Evolutionary conservation across 2,113 vertebrate genomes (phyloP), one percentile per base, ranked within the genome.

Genomic region (Octodon degus): DNA sequence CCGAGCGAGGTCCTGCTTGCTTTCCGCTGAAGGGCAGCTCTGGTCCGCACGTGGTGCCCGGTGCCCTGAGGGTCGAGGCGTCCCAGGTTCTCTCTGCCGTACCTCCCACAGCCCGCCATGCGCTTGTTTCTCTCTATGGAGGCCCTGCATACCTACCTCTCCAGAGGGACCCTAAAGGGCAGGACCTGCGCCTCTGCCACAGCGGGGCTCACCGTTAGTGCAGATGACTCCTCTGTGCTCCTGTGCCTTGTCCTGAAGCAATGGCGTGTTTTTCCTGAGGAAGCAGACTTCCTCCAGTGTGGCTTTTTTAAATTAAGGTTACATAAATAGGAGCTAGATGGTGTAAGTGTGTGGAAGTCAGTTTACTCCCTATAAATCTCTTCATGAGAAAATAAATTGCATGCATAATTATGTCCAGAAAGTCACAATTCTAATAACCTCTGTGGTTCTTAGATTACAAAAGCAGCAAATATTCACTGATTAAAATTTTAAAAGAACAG

Each of bases 401-500:
- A 19, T 90, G 47, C 25, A 83, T 94, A 85, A 55, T 55, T 85
- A 72, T 89, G 34, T 72, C 65, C 14, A 82, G 67, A 93, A 95
- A 91, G 43, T 86, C 30, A 95, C 90, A 88, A 60, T 65, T 91
- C 84, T 91, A 81, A 50, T 93, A 81, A 80, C 34, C 11, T 90
- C 47, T 76, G 24, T 22, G 22, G 92, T 89, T 85, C 37, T 62
- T 80, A 27, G 80, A 24, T 91, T 86, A 77, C 90, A 85, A 96
- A 97, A 90, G n/a, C 67, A 80, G 30, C 6, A 86, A 22, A n/a
- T 47, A 47, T 34, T 92, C 37, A 67, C 37, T 96, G 84, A 68
- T 50, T 91, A 74, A 94, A 86, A 84, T 86, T 83, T 72, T 32
- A 53, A 90, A 86, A 88, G 63, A 84, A 90, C 20, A 95, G 68